phyloP scores from a whole-genome alignment of 2,888 invertebrate species.

The Drosophila macrospina region DNA sequence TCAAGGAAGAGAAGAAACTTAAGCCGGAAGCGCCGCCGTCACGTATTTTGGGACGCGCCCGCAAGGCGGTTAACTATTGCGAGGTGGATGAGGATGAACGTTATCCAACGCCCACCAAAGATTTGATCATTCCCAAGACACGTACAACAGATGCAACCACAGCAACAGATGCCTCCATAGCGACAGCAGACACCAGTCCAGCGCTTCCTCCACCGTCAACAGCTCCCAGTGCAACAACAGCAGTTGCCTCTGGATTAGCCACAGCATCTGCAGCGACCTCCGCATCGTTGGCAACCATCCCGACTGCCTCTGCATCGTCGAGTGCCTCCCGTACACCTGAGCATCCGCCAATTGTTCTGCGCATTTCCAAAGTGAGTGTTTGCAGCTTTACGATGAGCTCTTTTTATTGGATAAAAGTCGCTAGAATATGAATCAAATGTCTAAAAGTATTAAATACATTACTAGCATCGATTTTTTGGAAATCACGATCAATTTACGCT shows the following conservation, averaged over 20 bases:
- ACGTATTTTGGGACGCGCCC: conserved; percentile 85
- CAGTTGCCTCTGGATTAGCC: conserved; percentile 9
- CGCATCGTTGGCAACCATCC: conserved; percentile 44
- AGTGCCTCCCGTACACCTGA: conserved; percentile 83
- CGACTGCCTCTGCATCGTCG: conserved; percentile 55
- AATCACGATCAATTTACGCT: too few relatives aligned
- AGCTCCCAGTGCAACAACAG: conserved; percentile 58
- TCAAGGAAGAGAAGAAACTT: conserved; percentile 83
- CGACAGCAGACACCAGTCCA: conserved; percentile 38
- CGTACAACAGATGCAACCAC: conserved; percentile 38
- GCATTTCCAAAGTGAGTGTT: conserved; percentile 91
- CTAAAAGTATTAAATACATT: too few relatives aligned
- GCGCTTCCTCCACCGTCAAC: conserved; percentile 64
- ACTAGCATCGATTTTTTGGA: too few relatives aligned
- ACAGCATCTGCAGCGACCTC: conserved; percentile 9
- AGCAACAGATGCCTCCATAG: conserved; percentile 68
- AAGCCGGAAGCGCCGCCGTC: conserved; percentile 84
- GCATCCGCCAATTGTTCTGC: conserved; percentile 93
- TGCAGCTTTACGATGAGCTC: not conserved
- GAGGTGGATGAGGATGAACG: conserved; percentile 86
- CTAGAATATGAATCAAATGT: not conserved
- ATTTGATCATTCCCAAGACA: conserved; percentile 85
- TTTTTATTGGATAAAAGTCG: not conserved
- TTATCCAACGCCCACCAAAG: conserved; percentile 82
- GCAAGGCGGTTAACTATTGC: conserved; percentile 89